Percentiles rank a stretch among this genome's conserved stretches.
These are phyloP conservation scores for Sandelia bainsii DNA, from an alignment of 2,797 vertebrate species.

Conservation along the genomic window DNA sequence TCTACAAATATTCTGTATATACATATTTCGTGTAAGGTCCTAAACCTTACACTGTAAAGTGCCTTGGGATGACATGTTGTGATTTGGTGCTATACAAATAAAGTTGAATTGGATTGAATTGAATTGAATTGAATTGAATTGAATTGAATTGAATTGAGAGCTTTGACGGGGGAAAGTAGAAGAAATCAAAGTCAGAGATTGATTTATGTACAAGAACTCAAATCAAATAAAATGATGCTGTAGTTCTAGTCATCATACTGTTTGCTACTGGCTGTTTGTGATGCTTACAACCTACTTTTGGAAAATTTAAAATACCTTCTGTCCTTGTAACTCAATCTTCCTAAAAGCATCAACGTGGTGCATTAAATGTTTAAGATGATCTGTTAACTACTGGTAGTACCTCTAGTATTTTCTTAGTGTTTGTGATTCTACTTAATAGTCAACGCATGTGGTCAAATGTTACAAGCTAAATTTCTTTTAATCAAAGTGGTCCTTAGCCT, in stretches of 20 bases:
- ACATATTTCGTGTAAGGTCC: too few relatives aligned
- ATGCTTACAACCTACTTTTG: conserved; percentile 27
- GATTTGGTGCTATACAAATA: too few relatives aligned
- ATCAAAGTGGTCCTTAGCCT: too few relatives aligned
- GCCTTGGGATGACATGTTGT: too few relatives aligned
- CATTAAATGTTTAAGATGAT: conserved; percentile 32
- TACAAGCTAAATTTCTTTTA: too few relatives aligned
- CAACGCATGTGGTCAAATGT: conserved; percentile 1
- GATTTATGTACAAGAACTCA: conserved; percentile 33
- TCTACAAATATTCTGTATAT: too few relatives aligned
- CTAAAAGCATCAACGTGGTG: conserved; percentile 43
- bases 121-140: too few relatives aligned
- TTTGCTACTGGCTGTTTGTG: conserved; percentile 18
- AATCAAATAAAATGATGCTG: conserved; percentile 12
- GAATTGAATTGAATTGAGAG: too few relatives aligned
- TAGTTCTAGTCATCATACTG: conserved; percentile 4
- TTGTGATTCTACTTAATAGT: conserved; percentile 18
- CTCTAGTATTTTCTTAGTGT: conserved; percentile 18
- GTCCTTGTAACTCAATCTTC: conserved; percentile 50
- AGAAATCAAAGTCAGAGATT: conserved; percentile 18
- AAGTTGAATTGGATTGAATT: too few relatives aligned
- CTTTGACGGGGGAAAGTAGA: conserved; percentile 28
- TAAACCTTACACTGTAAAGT: too few relatives aligned
- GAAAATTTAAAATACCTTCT: conserved; percentile 10
- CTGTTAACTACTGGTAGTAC: conserved; percentile 19